A percentile compares a stretch with the other conserved stretches of the same genome.
phyloP scores from a whole-genome alignment of 2,888 invertebrate species.

The Girardia tigrina region DNA sequence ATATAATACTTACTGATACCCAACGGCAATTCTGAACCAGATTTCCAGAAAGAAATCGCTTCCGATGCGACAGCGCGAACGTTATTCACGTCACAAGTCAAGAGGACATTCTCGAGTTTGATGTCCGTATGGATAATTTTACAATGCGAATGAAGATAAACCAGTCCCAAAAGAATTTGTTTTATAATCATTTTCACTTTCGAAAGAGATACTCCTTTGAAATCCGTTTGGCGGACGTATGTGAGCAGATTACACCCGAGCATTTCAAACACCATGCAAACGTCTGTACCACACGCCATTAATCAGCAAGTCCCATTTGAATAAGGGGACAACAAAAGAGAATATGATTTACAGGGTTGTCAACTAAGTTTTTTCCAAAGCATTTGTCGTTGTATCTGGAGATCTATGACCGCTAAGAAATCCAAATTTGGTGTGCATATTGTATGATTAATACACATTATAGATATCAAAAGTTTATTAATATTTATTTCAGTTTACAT shows the following conservation, averaged over 20 bases:
- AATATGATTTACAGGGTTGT: too few species aligned
- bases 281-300: too few species aligned
- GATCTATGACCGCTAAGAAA: too few species aligned
- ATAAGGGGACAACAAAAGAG: too few species aligned
- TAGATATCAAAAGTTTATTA: too few species aligned
- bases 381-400: too few species aligned
- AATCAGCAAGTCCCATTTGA: too few species aligned
- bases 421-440: too few species aligned
- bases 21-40: conserved; percentile 76
- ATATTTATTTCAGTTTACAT: too few species aligned
- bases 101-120: conserved; percentile 68
- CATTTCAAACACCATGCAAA: conserved; percentile 98
- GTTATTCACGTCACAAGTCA: conserved; percentile 77
- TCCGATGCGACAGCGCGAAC: conserved; percentile 79
- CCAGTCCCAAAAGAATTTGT: conserved; percentile 70
- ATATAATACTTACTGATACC: conserved; percentile 55
- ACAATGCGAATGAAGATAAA: conserved; percentile 92
- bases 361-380: too few species aligned
- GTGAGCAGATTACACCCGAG: conserved; percentile 92
- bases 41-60: conserved; percentile 79
- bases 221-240: conserved; percentile 90
- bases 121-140: conserved; percentile 64
- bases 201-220: conserved; percentile 82
- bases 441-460: too few species aligned
- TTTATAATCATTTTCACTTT: conserved; percentile 88